Evolutionary conservation across 2,888 invertebrate genomes (phyloP).

Genomic region (Ormyrus labotus): DNA sequence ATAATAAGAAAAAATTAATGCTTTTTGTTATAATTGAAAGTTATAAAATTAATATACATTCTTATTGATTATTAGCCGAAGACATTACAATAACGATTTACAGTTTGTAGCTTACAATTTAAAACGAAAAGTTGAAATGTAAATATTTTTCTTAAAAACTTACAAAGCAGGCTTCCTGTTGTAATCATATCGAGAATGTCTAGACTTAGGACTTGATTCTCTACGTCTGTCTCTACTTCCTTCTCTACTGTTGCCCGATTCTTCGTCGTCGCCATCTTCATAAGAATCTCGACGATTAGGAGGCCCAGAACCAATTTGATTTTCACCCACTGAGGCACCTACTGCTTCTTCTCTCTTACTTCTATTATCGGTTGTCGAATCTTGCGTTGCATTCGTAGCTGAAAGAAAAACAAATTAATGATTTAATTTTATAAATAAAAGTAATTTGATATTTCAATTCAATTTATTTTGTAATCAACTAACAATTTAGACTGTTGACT

Average conservation of each 20-base stretch:
- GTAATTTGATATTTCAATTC: neutral
- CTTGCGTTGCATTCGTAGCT: slow-evolving; percentile 64
- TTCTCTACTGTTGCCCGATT: slow-evolving; percentile 71
- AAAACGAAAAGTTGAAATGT: no score
- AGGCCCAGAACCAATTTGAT: slow-evolving; percentile 62
- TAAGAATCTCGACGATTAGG: slow-evolving; percentile 70
- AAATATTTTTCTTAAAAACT: slow-evolving; percentile 55
- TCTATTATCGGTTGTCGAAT: slow-evolving; percentile 66
- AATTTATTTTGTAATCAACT: slow-evolving; percentile 54
- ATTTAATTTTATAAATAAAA: neutral
- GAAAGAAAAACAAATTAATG: slow-evolving; percentile 29
- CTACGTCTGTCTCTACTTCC: slow-evolving; percentile 71
- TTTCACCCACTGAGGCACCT: slow-evolving; percentile 70
- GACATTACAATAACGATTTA: no score
- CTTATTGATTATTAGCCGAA: no score
- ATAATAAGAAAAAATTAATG: no score
- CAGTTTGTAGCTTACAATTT: no score
- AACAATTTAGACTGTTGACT: slow-evolving; percentile 62
- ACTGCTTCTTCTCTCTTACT: slow-evolving; percentile 73
- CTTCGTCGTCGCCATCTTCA: slow-evolving; percentile 72
- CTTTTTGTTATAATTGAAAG: no score
- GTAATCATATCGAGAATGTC: slow-evolving; percentile 68
- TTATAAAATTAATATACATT: no score
- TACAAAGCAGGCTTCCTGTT: slow-evolving; percentile 69
- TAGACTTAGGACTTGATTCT: slow-evolving; percentile 69